A percentile compares a stretch with the other conserved stretches of the same genome.
phyloP scores from a whole-genome alignment of 2,888 invertebrate species.

The Sphaerophoria taeniata region DNA sequence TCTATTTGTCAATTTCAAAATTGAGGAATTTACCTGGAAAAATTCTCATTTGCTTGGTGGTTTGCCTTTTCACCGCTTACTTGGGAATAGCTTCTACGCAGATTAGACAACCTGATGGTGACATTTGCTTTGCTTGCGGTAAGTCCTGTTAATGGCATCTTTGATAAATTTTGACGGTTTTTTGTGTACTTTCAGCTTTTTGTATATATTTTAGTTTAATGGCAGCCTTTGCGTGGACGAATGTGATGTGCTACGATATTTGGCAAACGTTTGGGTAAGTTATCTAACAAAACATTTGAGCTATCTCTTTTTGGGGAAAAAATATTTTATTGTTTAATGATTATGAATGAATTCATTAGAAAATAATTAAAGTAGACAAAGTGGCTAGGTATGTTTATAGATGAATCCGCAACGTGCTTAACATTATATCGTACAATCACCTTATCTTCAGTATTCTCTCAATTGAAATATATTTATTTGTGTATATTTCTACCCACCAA shows the following conservation, averaged over 20 bases:
- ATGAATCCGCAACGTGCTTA: no score
- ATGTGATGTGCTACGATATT: constrained; percentile 92
- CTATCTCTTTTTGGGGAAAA: no score
- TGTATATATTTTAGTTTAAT: constrained; percentile 87
- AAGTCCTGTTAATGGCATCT: constrained; percentile 75
- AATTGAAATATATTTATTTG: no score
- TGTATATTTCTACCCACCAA: no score
- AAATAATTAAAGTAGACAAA: no score
- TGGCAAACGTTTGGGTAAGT: constrained; percentile 92
- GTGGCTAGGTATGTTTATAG: no score
- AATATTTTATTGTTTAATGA: no score
- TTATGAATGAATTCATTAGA: no score
- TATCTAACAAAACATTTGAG: constrained; percentile 13
- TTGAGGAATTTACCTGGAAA: constrained; percentile 89
- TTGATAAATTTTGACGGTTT: constrained; percentile 7
- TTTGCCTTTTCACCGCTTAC: constrained; percentile 87
- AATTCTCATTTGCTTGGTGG: constrained; percentile 88
- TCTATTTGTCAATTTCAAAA: constrained; percentile 87
- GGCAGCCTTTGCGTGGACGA: constrained; percentile 90
- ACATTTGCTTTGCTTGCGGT: constrained; percentile 85
- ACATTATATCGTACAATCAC: no score
- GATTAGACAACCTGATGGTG: constrained; percentile 82
- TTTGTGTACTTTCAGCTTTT: constrained; percentile 84
- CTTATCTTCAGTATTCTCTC: no score
- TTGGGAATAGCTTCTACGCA: constrained; percentile 85